Conservation (phyloP, 2,113 vertebrate species). For the Platysternon megacephalum region DNA sequence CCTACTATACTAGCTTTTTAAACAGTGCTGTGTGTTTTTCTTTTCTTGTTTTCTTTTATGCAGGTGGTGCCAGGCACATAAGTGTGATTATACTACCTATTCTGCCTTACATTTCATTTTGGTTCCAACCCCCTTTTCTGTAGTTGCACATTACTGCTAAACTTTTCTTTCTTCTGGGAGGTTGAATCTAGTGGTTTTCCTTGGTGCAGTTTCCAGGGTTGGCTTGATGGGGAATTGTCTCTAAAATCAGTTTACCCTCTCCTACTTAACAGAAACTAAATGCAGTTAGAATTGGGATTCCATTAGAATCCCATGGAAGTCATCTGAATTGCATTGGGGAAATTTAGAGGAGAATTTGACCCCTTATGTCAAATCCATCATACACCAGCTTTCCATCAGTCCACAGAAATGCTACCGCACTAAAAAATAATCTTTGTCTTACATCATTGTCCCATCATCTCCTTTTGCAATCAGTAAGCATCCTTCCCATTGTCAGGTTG, state of each 20-base stretch:
- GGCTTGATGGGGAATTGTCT: background rate
- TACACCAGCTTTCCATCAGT: background rate
- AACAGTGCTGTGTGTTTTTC: background rate
- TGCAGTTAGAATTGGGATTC: background rate
- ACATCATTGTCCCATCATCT: background rate
- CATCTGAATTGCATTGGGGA: background rate
- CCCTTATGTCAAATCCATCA: background rate
- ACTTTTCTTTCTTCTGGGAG: background rate
- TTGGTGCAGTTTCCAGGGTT: background rate
- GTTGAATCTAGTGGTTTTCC: background rate
- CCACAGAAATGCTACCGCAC: background rate
- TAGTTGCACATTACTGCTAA: background rate
- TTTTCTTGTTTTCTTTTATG: background rate
- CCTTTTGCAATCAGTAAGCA: background rate
- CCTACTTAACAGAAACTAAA: background rate
- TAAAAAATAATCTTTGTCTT: background rate
- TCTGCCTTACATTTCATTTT: background rate
- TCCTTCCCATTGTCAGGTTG: background rate
- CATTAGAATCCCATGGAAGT: background rate
- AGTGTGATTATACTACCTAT: background rate
- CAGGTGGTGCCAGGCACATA: background rate
- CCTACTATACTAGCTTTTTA: background rate
- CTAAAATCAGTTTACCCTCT: background rate
- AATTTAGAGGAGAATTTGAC: rapidly evolving
- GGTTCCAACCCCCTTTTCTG: background rate